Evolutionary conservation across 2,888 invertebrate genomes (phyloP), one percentile per base, ranked within the genome.

Genomic region (Alcis repandata): DNA sequence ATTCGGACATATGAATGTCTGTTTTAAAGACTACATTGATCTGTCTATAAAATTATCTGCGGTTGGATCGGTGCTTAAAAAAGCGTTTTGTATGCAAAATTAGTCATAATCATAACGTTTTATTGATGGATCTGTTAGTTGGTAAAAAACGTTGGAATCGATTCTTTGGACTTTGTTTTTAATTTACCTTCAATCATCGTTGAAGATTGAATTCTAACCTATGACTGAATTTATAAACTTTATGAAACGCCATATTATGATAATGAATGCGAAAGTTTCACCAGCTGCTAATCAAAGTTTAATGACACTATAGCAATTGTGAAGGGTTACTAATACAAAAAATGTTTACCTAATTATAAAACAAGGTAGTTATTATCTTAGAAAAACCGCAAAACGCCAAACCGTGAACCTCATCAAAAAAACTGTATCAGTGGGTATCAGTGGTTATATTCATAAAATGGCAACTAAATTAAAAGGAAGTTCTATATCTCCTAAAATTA

Each of bases 1-100:
- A 86, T 89, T 88, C 83, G 86, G 90, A 91, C 91, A 87, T 84
- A 83, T 91, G 87, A 91, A 90, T 91, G 88, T 89, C 86, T 80
- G 85, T 79, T 89, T 88, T 87, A 88, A 87, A 84, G 80, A 83
- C 83, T 84, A 83, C 84, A 84, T 88, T 88, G 86, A 84, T 81
- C 80, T 80, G 79, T 79, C 80, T 80, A 82, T 79, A 83, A 72
- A 84, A 84, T 87, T 87, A 90, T 87, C 86, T 85, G 70, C 75
- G 82, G 82, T 85, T 79, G 75, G 74, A 86, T 84, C 83, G 66
- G 68, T 76, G 78, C 80, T 82, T 86, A 84, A 82, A 84, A 82
- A 84, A 79, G 78, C 77, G 78, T 80, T 83, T 83, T 80, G 76
- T 76, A 78, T 78, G 78, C 78, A 60, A 82, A 79, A 87, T 87